Base-by-base conservation (phyloP, 2,888 invertebrate species). In the Scrobipalpa atriplicella region DNA sequence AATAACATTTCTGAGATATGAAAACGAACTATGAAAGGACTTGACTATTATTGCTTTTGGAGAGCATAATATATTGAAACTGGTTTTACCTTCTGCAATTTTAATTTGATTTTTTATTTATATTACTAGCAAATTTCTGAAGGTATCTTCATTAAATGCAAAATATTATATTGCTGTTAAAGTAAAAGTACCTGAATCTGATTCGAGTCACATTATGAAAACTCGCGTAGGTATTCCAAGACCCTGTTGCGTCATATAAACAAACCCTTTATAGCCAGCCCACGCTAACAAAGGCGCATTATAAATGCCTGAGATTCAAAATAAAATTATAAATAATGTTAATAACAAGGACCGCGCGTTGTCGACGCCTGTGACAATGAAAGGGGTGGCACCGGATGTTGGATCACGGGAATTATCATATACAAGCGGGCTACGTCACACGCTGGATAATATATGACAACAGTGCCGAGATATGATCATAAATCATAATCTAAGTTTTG, bases 351-450 rank as follows among this genome's bases (percentile, higher is more conserved):
- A 71, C 60, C 74, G 74, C 69, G 71, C 69, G 71, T 74, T 80
- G 84, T 84, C 80, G 78, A 71, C 72, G 69, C 66, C 72, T 43
- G 66, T 76, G 73, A 82, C 85, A 84, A 84, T 85, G 79, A 73
- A 71, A 66, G 70, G 76, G 77, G 76, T 77, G 78, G 79, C 75
- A 78, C 83, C 86, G 89, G 88, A 87, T 86, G 85, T 78, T 67
- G 74, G 73, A 83, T 81, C 78, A 76, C 73, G 70, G 72, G 68
- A 75, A 88, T 89, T 87, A 86, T 77, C 86, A 86, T 87, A 85
- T 84, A 81, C 80, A 78, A 75, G 75, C 73, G 52, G 29, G 18
- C n/a, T 18, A 52, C 41, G 62, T 43, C 43, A 47, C 52, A 73
- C 73, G 72, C 69, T 64, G 72, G 74, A 52, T 63, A 63, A 63